Conservation (phyloP, 2,797 vertebrate genomes). For the Thalassophryne amazonica region DNA sequence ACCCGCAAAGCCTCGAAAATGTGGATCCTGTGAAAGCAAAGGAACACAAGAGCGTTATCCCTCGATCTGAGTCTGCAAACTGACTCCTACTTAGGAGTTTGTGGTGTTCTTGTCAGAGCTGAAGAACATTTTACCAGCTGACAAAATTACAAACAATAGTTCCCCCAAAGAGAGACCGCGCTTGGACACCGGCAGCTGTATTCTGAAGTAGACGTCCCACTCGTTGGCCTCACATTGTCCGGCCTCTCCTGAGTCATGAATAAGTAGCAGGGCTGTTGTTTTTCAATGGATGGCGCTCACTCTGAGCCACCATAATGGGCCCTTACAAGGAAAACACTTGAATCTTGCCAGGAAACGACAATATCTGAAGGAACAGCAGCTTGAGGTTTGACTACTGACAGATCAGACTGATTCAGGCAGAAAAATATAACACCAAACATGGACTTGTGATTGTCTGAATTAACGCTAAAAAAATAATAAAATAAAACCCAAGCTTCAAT, state of each 20-base stretch:
- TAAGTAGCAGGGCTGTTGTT: conserved; percentile 64
- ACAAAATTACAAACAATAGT: conserved; percentile 31
- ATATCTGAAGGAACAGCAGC: conserved; percentile 29
- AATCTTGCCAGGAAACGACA: conserved; percentile 58
- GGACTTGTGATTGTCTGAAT: too few species aligned
- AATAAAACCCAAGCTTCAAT: too few species aligned
- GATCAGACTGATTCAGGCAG: conserved; percentile 1
- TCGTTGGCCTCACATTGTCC: conserved; percentile 57
- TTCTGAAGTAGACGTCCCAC: conserved; percentile 55
- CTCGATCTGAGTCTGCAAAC: conserved; percentile 9
- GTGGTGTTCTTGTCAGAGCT: too few species aligned
- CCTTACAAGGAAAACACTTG: conserved; percentile 62
- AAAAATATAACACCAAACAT: conserved; percentile 1
- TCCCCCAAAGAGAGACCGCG: conserved; percentile 12
- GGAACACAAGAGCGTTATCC: conserved; percentile 31
- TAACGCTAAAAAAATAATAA: too few species aligned
- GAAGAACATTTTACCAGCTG: conserved; percentile 11
- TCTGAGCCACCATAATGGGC: conserved; percentile 43
- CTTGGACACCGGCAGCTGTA: conserved; percentile 58
- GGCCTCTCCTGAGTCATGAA: conserved; percentile 62
- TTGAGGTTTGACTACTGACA: conserved; percentile 7
- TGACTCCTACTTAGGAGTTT: too few species aligned
- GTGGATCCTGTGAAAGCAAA: conserved; percentile 41
- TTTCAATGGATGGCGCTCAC: conserved; percentile 61
- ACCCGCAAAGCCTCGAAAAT: conserved; percentile 35